Evolutionary conservation across 2,113 vertebrate species (phyloP).

Genomic region (Catagonus wagneri): DNA sequence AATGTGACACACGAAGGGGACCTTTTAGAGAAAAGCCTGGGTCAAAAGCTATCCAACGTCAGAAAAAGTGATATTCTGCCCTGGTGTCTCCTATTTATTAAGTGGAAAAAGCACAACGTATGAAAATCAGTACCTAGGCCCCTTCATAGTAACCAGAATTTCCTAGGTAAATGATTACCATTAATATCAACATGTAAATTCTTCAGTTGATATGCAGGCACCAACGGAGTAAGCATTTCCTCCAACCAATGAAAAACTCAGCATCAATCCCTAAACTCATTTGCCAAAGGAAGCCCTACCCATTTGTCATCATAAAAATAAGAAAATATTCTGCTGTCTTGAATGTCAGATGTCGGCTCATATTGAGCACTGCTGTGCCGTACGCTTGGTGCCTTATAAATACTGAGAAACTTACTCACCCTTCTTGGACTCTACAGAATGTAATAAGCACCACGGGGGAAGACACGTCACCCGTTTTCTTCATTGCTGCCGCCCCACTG

Average conservation of each 20-base stretch:
- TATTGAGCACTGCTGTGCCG: background rate
- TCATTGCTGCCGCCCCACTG: background rate
- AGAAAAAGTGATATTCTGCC: background rate
- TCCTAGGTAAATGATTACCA: background rate
- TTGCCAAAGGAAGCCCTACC: background rate
- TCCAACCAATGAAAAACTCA: conserved; percentile 5
- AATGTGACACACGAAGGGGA: background rate
- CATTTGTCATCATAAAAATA: background rate
- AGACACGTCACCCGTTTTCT: background rate
- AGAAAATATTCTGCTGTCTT: background rate
- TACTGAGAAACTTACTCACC: background rate
- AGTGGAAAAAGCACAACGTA: background rate
- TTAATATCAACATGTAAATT: background rate
- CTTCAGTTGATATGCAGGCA: background rate
- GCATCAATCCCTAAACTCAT: background rate
- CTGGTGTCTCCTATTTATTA: background rate
- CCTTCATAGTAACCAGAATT: background rate
- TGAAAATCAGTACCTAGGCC: background rate
- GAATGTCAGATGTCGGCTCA: background rate
- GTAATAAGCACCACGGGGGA: background rate
- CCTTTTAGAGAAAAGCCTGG: background rate
- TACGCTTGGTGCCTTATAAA: background rate
- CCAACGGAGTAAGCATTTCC: background rate
- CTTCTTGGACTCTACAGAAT: background rate
- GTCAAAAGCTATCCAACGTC: background rate